These are phyloP conservation scores for Upupa epops DNA, from an alignment of 2,113 vertebrate genomes.

Conservation along the genomic window DNA sequence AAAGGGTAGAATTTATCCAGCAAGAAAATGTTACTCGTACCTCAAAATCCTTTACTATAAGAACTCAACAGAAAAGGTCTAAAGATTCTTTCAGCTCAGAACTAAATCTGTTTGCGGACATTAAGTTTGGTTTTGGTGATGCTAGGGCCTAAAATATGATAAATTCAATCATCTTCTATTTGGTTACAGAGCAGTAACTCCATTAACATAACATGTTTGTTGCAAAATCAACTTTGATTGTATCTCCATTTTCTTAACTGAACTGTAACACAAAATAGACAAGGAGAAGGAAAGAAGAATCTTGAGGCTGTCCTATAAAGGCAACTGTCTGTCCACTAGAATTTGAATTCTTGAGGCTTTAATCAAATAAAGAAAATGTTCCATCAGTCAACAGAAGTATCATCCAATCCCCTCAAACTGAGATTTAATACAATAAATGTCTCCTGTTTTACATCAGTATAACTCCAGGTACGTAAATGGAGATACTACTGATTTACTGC, in stretches of 20 bases:
- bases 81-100: neutral
- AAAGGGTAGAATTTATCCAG: neutral
- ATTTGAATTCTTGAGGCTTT: neutral
- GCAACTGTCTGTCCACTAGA: neutral
- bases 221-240: neutral
- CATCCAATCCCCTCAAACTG: neutral
- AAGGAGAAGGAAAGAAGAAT: neutral
- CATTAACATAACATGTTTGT: neutral
- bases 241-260: neutral
- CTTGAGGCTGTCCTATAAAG: neutral
- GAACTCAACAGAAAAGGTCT: neutral
- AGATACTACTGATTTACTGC: neutral
- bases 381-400: neutral
- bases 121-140: neutral
- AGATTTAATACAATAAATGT: neutral
- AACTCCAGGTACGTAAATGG: neutral
- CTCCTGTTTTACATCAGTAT: neutral
- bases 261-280: neutral
- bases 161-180: neutral
- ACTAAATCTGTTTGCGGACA: neutral
- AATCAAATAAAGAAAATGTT: neutral
- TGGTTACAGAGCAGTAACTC: neutral
- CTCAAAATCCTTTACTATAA: neutral
- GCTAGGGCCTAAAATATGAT: neutral
- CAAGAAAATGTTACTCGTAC: neutral